Percentiles rank a stretch among this genome's conserved stretches.
phyloP scores from a whole-genome alignment of 2,113 vertebrate species.

The Scalopus aquaticus region DNA sequence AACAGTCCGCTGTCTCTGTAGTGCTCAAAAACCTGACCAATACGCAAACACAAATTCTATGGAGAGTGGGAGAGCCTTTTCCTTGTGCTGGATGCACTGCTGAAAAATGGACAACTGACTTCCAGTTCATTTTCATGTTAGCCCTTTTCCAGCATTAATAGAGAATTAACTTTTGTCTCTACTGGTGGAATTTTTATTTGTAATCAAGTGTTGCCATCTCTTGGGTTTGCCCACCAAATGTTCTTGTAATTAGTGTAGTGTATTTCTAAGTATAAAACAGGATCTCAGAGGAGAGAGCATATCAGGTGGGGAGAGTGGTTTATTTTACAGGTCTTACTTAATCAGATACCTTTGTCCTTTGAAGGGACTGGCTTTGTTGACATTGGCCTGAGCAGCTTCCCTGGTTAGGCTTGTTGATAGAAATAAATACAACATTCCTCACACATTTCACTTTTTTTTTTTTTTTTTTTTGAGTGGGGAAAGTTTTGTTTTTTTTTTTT shows the following conservation, averaged over 20 bases:
- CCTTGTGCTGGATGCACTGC: accelerated
- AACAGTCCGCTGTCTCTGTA: background rate
- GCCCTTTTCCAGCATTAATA: background rate
- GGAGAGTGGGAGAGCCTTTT: conserved; percentile 17
- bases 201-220: background rate
- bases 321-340: conserved; percentile 49
- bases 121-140: background rate
- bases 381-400: conserved; percentile 16
- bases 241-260: background rate
- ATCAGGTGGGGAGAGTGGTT: background rate
- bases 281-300: background rate
- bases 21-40: accelerated
- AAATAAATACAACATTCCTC: background rate
- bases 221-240: background rate
- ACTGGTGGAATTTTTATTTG: background rate
- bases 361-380: conserved; percentile 64
- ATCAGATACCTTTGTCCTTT: conserved; percentile 55
- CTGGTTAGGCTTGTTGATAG: background rate
- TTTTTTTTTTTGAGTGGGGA: background rate
- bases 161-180: background rate
- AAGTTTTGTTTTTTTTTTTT: too few species aligned
- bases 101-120: accelerated
- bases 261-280: background rate
- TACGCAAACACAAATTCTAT: background rate
- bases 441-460: background rate